These are phyloP conservation scores for Spodoptera exigua DNA, from an alignment of 2,888 invertebrate genomes.

Conservation along the genomic window DNA sequence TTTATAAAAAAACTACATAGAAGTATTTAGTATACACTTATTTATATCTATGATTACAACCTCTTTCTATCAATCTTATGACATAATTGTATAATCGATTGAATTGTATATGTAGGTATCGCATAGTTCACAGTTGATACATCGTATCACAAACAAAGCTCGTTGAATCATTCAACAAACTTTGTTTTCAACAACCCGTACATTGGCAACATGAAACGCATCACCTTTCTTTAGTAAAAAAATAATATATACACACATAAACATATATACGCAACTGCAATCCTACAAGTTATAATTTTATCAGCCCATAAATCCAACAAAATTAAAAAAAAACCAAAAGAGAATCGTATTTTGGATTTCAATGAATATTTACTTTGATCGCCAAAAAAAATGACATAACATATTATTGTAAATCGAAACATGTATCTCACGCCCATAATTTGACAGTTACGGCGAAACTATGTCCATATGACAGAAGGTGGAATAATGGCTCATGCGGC, in stretches of 20 bases:
- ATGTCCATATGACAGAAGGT: conserved; percentile 14
- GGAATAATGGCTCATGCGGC: neutral
- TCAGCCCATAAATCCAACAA: too few species aligned
- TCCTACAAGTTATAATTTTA: too few species aligned
- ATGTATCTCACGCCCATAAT: conserved; percentile 23
- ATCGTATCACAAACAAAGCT: conserved; percentile 54
- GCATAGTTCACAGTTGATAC: conserved; percentile 51
- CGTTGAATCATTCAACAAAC: conserved; percentile 65
- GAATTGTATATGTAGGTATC: conserved; percentile 11
- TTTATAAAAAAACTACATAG: too few species aligned
- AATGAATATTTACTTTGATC: too few species aligned
- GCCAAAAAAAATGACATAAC: too few species aligned
- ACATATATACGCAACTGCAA: neutral
- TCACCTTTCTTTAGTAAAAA: conserved; percentile 19
- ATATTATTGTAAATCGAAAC: neutral
- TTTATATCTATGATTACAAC: too few species aligned
- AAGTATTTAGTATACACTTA: too few species aligned
- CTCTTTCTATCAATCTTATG: neutral
- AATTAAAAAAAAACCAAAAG: too few species aligned
- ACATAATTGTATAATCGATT: neutral
- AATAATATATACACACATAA: neutral
- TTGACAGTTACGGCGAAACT: conserved; percentile 9
- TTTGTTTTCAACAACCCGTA: conserved; percentile 62
- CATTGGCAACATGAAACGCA: conserved; percentile 64
- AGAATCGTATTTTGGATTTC: too few species aligned